These are phyloP conservation scores for Vombatus ursinus DNA, from an alignment of 2,113 vertebrate species.

Conservation along the genomic window DNA sequence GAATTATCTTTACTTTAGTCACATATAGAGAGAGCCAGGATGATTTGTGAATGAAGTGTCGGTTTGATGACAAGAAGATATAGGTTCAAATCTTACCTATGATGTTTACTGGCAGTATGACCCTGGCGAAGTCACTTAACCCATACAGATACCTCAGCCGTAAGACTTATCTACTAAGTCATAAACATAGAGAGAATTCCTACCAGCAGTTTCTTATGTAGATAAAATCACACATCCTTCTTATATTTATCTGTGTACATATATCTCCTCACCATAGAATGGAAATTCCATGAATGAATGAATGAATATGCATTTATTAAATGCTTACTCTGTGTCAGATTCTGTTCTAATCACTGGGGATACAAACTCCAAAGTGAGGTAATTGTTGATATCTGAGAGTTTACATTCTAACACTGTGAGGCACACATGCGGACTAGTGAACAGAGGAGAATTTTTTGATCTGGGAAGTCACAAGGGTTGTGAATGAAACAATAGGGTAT, in stretches of 20 bases:
- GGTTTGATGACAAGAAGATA: background rate
- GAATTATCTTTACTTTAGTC: background rate
- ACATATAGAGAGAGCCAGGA: background rate
- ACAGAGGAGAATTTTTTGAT: background rate
- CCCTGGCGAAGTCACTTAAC: background rate
- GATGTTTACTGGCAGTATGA: background rate
- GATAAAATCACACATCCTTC: background rate
- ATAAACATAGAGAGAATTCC: background rate
- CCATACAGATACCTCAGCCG: background rate
- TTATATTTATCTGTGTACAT: background rate
- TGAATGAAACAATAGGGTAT: background rate
- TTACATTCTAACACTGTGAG: background rate
- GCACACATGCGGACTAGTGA: background rate
- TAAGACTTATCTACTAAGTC: background rate
- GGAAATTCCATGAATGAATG: background rate
- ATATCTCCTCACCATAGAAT: background rate
- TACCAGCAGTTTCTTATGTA: background rate
- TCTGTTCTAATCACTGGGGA: background rate
- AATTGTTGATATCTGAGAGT: background rate
- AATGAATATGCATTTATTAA: background rate
- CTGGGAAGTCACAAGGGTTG: background rate
- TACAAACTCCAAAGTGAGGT: background rate
- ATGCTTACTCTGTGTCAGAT: background rate
- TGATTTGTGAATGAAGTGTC: background rate
- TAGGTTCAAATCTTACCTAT: background rate